Base-by-base conservation (phyloP, 1,140 invertebrate species). In the Chlorops oryzae region DNA sequence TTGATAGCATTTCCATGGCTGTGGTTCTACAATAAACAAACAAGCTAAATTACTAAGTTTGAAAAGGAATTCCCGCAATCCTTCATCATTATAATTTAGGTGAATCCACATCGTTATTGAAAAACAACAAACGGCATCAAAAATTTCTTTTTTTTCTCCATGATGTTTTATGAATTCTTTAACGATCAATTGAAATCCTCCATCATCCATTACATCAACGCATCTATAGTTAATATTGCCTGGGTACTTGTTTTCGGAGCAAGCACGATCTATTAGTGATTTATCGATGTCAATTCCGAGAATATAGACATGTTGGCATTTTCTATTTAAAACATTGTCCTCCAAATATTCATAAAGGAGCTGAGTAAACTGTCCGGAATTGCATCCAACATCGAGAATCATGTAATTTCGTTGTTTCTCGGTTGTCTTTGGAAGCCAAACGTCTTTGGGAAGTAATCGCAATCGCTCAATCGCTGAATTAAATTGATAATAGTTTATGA, bases 41-140 rank as follows among this genome's bases (percentile, higher is more conserved):
- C 79, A 73, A 2, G 80, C 66, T 9, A 78, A 50, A 17, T 63
- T 50, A 40, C 78, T 78, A 3, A 86, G 66, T 17, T 75, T 74
- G 13, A 72, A 52, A 9, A 89, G 67, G 70, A 86, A 85, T 5
- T 67, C 47, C 42, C 73, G 59, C 13, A 90, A 64, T 2, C 84
- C 86, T 4, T 73, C 64, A 75, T 91, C 88, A 12, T 87, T 86
- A 71, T 85, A 73, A 67, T 90, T 90, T 21, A 91, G 61, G 70
- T 91, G 88, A 56, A 91, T 87, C 88, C 88, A 91, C 87, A 91
- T 89, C 13, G 87, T 88, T 12, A 89, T 79, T 15, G 87, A 89
- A 70, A 90, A 89, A 63, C 84, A 87, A 65, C 87, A 88, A 22
- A 80, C 74, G 13, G 81, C 75, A 72, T 88, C 81, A 72, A 90